Conservation (phyloP, 2,888 invertebrate species). For the Mycalesis mineus region DNA sequence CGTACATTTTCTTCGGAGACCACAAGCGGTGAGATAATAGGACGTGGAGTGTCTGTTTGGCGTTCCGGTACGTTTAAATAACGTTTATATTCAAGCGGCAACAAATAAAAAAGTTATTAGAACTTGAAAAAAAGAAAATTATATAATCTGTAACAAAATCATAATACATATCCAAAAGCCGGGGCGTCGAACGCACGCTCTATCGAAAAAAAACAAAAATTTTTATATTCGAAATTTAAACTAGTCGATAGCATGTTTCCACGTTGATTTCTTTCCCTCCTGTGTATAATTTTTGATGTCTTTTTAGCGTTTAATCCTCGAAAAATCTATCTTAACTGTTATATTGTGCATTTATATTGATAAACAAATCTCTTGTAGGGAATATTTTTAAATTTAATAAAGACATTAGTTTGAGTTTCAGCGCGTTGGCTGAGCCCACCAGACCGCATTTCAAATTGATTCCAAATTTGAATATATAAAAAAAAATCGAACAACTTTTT, state of each 20-base stretch:
- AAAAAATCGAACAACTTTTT: constrained; percentile 60
- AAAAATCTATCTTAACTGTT: constrained; percentile 59
- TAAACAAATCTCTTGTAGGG: constrained; percentile 26
- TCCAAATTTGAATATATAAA: constrained; percentile 35
- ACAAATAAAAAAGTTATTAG: constrained; percentile 30
- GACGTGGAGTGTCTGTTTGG: constrained; percentile 51
- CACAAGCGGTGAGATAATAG: constrained; percentile 61
- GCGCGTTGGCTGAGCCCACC: constrained; percentile 61
- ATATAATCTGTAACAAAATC: constrained; percentile 29
- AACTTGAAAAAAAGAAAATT: constrained; percentile 22
- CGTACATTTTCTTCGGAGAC: constrained; percentile 72
- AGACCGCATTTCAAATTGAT: constrained; percentile 67
- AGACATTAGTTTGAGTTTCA: constrained; percentile 37
- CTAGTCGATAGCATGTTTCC: constrained; percentile 72
- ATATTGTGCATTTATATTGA: constrained; percentile 63
- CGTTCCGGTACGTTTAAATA: constrained; percentile 50
- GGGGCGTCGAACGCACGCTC: constrained; percentile 64
- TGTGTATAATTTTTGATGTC: constrained; percentile 68
- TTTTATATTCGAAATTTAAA: constrained; percentile 76
- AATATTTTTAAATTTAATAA: constrained; percentile 37
- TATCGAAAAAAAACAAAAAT: constrained; percentile 54
- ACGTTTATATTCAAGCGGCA: constrained; percentile 35
- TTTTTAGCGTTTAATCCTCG: constrained; percentile 64
- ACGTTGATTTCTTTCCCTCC: constrained; percentile 57
- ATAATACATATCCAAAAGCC: constrained; percentile 71